Evolutionary conservation across 1,140 invertebrate genomes (phyloP).

Genomic region (Drosophila bifasciata): DNA sequence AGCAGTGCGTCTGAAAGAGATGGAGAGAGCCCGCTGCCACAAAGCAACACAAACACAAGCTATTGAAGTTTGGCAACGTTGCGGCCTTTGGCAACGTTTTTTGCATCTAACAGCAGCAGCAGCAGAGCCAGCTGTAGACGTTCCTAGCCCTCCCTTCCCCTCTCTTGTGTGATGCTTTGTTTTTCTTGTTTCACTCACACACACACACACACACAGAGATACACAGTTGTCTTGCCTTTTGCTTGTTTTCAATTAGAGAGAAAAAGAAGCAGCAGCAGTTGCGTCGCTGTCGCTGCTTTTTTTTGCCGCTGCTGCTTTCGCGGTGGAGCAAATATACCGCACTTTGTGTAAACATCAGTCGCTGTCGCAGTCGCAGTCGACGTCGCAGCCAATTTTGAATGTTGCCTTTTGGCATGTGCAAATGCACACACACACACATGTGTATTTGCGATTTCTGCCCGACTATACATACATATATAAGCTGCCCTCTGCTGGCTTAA

Average conservation of each 20-base stretch:
- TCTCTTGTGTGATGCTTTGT: conserved; percentile 50
- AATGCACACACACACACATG: not conserved
- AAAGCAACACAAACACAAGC: conserved; percentile 54
- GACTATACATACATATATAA: no score
- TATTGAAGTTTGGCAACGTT: conserved; percentile 68
- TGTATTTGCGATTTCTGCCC: conserved; percentile 45
- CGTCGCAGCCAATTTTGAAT: conserved; percentile 51
- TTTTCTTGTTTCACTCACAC: conserved; percentile 65
- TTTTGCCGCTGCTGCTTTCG: conserved; percentile 36
- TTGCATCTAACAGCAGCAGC: conserved; percentile 63
- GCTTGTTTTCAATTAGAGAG: conserved; percentile 80
- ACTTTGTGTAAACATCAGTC: conserved; percentile 77
- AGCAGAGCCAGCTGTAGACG: conserved; percentile 71
- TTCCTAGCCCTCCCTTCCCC: not conserved
- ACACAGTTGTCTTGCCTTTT: conserved; percentile 48
- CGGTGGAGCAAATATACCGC: conserved; percentile 63
- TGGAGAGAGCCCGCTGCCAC: conserved; percentile 29
- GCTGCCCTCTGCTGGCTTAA: conserved; percentile 24
- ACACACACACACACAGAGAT: conserved; percentile 39
- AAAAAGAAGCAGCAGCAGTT: conserved; percentile 51
- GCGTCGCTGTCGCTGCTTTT: conserved; percentile 41
- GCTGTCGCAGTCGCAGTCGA: conserved; percentile 35
- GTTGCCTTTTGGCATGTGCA: conserved; percentile 19
- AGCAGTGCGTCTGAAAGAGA: conserved; percentile 21
- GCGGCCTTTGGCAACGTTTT: conserved; percentile 30